Evolutionary conservation across 2,797 vertebrate species (phyloP), one percentile per base, ranked within the genome.

Genomic region (Eulemur coronatus): DNA sequence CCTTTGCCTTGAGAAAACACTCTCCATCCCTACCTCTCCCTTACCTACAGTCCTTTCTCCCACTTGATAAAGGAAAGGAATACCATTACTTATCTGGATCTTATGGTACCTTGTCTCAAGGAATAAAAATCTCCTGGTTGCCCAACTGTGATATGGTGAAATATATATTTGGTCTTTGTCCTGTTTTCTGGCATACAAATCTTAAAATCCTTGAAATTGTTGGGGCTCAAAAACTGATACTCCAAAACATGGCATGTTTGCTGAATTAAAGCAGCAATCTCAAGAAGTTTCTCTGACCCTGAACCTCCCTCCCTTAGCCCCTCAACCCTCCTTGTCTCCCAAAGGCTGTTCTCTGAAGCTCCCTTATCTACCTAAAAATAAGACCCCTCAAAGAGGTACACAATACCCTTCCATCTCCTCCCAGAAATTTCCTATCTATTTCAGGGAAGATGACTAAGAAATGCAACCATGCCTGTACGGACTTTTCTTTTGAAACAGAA

Each of bases 51-150:
- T 89, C 38, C 57, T 52, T 61, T 73, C 41, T 43, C 30, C n/a
- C 30, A 78, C 38, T 57, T 95, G 75, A 80, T 80, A 50, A 69
- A 72, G 72, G n/a, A 92, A 92, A 92, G 78, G 50, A 28, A 94
- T 28, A 30, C 0, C 1, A 28, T 84, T 17, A 41, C 20, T 73
- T 69, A 69, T 46, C 65, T 67, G 57, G 82, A 93, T 63, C 50
- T 57, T 67, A 84, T 13, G 24, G 22, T 76, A 11, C 22, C 57
- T 35, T 82, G 38, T 73, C 20, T 33, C 38, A 65, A 78, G 46
- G 75, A 50, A 14, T 81, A 82, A 89, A 84, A 76, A 57, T 70
- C 9, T 89, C 63, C 70, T 81, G 28, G 69, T 28, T 94, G 61
- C 20, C 50, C 26, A 85, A 43, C 20, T 72, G 20, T 35, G 67